Conservation (phyloP, 2,888 invertebrate genomes). For the Vanessa cardui region DNA sequence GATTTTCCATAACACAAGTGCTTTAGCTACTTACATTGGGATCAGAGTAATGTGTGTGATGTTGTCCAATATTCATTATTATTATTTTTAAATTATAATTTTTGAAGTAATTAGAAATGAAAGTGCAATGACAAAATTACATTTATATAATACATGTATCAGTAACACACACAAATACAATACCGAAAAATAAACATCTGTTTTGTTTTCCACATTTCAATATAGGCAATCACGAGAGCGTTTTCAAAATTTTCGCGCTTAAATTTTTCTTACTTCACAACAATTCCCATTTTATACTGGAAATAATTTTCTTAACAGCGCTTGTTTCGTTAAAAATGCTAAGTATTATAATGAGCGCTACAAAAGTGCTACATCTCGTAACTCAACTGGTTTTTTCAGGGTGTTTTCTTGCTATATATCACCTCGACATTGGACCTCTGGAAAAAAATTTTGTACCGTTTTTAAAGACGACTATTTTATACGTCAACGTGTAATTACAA, state of each 20-base stretch:
- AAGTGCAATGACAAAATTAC: not conserved
- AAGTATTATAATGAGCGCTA: conserved; percentile 32
- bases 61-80: no score
- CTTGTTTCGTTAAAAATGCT: conserved; percentile 32
- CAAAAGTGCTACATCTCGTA: conserved; percentile 28
- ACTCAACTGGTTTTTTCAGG: not conserved
- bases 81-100: no score
- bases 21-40: no score
- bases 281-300: conserved; percentile 23
- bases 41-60: no score
- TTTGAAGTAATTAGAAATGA: not conserved
- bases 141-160: not conserved
- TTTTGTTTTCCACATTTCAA: not conserved
- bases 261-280: conserved; percentile 13
- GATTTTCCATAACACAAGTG: no score
- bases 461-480: not conserved
- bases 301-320: conserved; percentile 30
- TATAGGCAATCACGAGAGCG: not conserved
- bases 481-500: not conserved
- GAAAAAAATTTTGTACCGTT: not conserved
- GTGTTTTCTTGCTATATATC: not conserved
- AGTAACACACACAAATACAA: not conserved
- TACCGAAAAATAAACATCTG: not conserved
- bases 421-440: conserved; percentile 12
- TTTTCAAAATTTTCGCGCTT: not conserved